phyloP scores from a whole-genome alignment of 2,888 invertebrate species.

The Penaeus monodon region DNA sequence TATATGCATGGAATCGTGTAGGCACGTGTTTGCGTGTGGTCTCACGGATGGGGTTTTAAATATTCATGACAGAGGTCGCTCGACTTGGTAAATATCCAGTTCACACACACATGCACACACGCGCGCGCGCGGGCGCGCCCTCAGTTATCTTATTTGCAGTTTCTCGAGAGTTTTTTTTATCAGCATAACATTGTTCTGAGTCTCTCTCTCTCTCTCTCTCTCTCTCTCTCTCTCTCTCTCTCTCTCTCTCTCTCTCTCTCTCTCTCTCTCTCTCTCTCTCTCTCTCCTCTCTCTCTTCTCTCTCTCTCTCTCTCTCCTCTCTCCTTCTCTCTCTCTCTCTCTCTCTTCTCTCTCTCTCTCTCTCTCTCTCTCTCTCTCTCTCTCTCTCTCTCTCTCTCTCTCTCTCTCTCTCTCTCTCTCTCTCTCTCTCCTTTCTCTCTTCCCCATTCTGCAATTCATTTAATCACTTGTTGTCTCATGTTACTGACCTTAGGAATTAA shows the following conservation, averaged over 20 bases:
- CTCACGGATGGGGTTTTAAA: too few species aligned
- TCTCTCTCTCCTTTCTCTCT: not conserved
- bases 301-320: constrained; percentile 19
- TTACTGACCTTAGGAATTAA: too few species aligned
- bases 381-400: constrained; percentile 15
- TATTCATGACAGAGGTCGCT: too few species aligned
- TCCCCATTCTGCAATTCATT: not conserved
- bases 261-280: constrained; percentile 17
- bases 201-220: not conserved
- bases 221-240: constrained; percentile 13
- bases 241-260: not conserved
- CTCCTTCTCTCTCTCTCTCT: constrained; percentile 19
- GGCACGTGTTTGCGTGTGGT: not conserved
- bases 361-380: constrained; percentile 3
- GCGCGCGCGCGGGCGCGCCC: not conserved
- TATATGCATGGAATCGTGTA: not conserved
- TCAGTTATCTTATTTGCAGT: not conserved
- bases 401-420: not conserved
- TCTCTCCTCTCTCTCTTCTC: not conserved
- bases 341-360: constrained; percentile 1
- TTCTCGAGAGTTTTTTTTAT: not conserved
- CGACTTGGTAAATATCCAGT: too few species aligned
- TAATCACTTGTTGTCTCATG: too few species aligned
- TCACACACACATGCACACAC: constrained; percentile 12
- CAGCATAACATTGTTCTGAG: too few species aligned